Evolutionary conservation across 2,888 invertebrate genomes (phyloP).

Genomic region (Oscheius myriophilus): DNA sequence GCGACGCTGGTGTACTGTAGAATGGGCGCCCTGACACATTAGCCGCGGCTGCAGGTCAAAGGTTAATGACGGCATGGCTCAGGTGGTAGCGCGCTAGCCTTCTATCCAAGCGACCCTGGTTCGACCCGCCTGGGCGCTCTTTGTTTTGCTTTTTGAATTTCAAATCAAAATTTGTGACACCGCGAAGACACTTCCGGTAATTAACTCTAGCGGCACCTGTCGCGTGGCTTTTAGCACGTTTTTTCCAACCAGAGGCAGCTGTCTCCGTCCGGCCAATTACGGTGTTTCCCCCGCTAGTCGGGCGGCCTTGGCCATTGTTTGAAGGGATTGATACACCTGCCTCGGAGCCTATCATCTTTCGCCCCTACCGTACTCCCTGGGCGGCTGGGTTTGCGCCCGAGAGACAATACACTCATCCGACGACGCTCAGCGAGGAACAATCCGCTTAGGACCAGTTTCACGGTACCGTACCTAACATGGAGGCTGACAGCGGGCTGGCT

Average conservation of each 20-base stretch:
- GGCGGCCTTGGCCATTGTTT: slow-evolving; percentile 31
- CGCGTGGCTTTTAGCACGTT: background rate
- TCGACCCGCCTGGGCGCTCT: no score
- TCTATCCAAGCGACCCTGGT: background rate
- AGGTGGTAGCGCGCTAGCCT: background rate
- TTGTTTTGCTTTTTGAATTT: no score
- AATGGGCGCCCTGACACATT: background rate
- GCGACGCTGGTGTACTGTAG: background rate
- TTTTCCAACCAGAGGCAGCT: slow-evolving; percentile 5
- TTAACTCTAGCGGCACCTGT: no score
- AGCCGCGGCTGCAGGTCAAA: background rate
- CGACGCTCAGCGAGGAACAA: slow-evolving; percentile 11
- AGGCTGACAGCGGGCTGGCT: slow-evolving; percentile 1
- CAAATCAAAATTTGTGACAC: no score
- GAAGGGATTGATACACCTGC: slow-evolving; percentile 31
- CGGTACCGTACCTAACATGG: slow-evolving; percentile 5
- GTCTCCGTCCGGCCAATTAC: slow-evolving; percentile 9
- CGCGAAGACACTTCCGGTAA: no score
- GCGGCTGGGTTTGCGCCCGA: slow-evolving; percentile 9
- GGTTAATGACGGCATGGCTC: background rate
- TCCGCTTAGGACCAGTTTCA: slow-evolving; percentile 30
- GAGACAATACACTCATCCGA: slow-evolving; percentile 19
- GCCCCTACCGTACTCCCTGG: slow-evolving; percentile 6
- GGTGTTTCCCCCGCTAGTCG: background rate
- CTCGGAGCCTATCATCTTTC: slow-evolving; percentile 23